Base-by-base conservation (phyloP, 2,113 vertebrate genomes). In the Saccopteryx bilineata region DNA sequence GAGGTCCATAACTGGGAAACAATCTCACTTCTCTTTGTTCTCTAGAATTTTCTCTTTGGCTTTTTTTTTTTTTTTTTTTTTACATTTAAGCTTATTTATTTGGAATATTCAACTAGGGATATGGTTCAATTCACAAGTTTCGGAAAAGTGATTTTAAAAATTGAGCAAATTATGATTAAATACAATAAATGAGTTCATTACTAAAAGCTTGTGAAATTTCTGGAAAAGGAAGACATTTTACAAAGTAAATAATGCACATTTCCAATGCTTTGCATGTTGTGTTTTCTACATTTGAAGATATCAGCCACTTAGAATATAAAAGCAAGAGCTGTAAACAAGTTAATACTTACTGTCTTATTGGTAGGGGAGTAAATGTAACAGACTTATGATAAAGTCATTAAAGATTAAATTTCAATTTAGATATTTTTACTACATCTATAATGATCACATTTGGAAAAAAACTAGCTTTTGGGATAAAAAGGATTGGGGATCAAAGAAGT, bases 201-300 rank as follows among this genome's bases (percentile, higher is more conserved):
- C 54, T 79, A 54, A 80, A 24, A 83, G 28, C 6, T 91, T 90
- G 5, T 69, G 54, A 95, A 68, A 65, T 80, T 5, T 39, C 93
- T 93, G n/a, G 54, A 75, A 79, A 86, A 61, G 33, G 19, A 90
- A 95, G 18, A 60, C 28, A 46, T 54, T 92, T 95, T 94, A 18
- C 56, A 26, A 83, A 74, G 11, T 46, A 6, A 84, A 80, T 66
- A 76, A 48, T 19, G 2, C 15, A 15, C 66, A 61, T 87, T 91
- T 56, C 26, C 19, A 63, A 13, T 48, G 10, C 3, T 90, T 91
- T n/a, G 5, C 0, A 60, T 61, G 39, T 86, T 26, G 56, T 23
- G 2, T 52, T 23, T 39, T 60, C 23, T 88, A 1, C n/a, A 66
- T 23, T 31, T 60, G 7, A 39, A 83, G 54, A 52, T 48, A 48